Conservation (phyloP, 2,113 vertebrate genomes). For the Eurypyga helias region DNA sequence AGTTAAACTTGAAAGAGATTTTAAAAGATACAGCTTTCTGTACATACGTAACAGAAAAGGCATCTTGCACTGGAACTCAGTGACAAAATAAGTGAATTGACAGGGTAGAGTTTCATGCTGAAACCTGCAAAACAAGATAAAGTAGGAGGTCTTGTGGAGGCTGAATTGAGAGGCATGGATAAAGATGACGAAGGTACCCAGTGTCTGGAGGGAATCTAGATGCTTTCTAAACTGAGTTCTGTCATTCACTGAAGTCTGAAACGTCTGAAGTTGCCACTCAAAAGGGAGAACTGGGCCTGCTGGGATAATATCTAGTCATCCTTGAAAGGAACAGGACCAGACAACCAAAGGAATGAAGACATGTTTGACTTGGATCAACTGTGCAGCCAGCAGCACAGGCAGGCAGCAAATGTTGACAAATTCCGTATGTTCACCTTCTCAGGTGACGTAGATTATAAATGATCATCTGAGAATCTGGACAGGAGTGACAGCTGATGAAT, state of each 20-base stretch:
- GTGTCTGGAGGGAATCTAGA: background rate
- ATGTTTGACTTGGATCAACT: background rate
- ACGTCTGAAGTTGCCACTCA: background rate
- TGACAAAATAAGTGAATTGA: background rate
- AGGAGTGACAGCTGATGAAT: background rate
- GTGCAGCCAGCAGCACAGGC: background rate
- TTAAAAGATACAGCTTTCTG: background rate
- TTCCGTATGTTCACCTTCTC: conserved; percentile 14
- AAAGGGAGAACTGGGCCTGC: background rate
- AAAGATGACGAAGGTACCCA: background rate
- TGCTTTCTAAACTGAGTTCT: conserved; percentile 4
- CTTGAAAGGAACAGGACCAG: conserved; percentile 14
- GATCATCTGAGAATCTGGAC: background rate
- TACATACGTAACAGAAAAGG: rapidly evolving
- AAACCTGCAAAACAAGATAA: background rate
- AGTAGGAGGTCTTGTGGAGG: background rate
- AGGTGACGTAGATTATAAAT: background rate
- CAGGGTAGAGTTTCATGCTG: background rate
- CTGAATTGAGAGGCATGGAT: background rate
- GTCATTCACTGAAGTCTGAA: conserved; percentile 21
- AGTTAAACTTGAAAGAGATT: background rate
- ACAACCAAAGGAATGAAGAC: background rate
- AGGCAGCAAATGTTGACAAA: conserved; percentile 7
- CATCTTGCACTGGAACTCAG: background rate
- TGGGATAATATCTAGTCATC: background rate